Percentiles rank a stretch among this genome's conserved stretches.
phyloP scores from a whole-genome alignment of 2,888 invertebrate species.

The Dicyrtomina minuta region DNA sequence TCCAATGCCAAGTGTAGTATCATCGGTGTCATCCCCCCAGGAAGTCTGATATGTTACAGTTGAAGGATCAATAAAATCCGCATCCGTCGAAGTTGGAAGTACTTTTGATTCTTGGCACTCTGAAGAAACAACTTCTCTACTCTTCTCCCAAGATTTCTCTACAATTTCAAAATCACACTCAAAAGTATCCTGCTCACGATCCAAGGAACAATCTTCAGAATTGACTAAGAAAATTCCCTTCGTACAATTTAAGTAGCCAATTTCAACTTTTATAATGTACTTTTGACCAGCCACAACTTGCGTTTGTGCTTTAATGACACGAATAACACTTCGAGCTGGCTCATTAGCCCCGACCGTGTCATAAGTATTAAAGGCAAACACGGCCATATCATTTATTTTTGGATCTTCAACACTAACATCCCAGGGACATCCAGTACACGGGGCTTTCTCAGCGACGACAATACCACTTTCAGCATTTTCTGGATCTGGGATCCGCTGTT shows the following conservation, averaged over 20 bases:
- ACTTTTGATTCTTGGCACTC: conserved; percentile 70
- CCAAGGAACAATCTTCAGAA: conserved; percentile 55
- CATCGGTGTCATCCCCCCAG: too few relatives aligned
- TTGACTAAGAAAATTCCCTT: conserved; percentile 54
- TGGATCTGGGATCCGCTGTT: background rate
- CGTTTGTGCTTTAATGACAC: conserved; percentile 52
- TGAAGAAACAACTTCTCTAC: conserved; percentile 64
- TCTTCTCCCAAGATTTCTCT: conserved; percentile 68
- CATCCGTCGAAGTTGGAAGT: conserved; percentile 57
- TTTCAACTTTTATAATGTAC: conserved; percentile 63
- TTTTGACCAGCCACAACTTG: conserved; percentile 63
- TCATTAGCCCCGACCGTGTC: conserved; percentile 39
- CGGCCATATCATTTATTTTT: conserved; percentile 50
- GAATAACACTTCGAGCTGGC: conserved; percentile 44
- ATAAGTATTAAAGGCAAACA: conserved; percentile 49
- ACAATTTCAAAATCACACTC: conserved; percentile 66
- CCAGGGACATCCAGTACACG: conserved; percentile 52
- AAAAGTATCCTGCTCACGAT: conserved; percentile 54
- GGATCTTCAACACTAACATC: conserved; percentile 50
- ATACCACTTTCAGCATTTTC: conserved; percentile 18
- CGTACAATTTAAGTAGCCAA: conserved; percentile 63
- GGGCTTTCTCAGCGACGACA: conserved; percentile 39
- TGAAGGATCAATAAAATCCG: background rate
- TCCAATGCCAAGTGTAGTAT: too few relatives aligned
- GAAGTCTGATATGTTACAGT: background rate